Percentiles rank a stretch among this genome's conserved stretches.
Evolutionary conservation across 2,113 vertebrate species (phyloP).

Genomic region (Pelmatolapia mariae): DNA sequence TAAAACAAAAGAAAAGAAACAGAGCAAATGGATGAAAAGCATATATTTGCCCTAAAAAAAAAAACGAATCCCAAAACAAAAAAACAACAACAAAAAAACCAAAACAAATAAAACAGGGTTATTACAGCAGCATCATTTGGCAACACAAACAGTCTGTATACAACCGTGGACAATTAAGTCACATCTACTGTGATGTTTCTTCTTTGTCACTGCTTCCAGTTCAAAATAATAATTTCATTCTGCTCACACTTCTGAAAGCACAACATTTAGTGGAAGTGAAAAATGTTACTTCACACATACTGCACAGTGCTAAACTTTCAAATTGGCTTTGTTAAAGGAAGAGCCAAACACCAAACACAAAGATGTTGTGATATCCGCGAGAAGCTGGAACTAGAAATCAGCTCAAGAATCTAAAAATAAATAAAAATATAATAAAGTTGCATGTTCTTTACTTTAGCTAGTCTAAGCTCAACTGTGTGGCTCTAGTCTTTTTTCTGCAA

Average conservation of each 20-base stretch:
- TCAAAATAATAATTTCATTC: background rate
- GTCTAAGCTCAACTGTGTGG: background rate
- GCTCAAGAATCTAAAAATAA: background rate
- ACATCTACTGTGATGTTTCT: background rate
- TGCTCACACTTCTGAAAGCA: background rate
- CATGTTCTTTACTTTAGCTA: background rate
- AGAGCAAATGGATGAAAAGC: background rate
- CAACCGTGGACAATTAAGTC: background rate
- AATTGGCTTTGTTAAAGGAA: background rate
- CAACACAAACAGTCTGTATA: background rate
- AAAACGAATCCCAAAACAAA: background rate
- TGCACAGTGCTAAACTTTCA: background rate
- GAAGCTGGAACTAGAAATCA: background rate
- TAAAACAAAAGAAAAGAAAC: background rate
- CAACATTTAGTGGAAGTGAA: background rate
- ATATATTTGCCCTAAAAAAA: background rate
- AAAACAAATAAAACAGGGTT: background rate
- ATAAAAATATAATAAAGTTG: background rate
- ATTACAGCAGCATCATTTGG: background rate
- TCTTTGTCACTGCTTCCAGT: background rate
- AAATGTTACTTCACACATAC: background rate
- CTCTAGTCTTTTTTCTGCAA: background rate
- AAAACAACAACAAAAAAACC: fast-evolving
- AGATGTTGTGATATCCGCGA: background rate
- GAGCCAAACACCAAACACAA: background rate